Conservation (phyloP, 2,888 invertebrate genomes). For the Blera fallax region DNA sequence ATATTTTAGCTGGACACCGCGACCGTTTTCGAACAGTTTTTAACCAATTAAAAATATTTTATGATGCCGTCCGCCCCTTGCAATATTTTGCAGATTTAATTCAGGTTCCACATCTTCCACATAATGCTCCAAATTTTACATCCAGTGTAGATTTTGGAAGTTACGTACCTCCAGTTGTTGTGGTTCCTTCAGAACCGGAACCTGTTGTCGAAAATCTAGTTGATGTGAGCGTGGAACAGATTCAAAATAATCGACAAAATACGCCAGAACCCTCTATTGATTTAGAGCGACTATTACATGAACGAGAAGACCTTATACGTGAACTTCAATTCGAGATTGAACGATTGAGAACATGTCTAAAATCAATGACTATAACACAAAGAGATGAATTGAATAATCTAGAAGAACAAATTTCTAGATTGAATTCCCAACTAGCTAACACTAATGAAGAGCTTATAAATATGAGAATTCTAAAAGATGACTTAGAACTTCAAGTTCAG, state of each 20-base stretch:
- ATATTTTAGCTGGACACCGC: slow-evolving; percentile 94
- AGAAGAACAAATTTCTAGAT: slow-evolving; percentile 75
- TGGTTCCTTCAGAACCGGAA: slow-evolving; percentile 85
- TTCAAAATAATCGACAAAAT: slow-evolving; percentile 40
- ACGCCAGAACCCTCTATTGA: slow-evolving; percentile 27
- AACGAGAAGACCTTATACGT: slow-evolving; percentile 89
- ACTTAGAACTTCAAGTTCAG: slow-evolving; percentile 78
- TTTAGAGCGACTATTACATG: slow-evolving; percentile 80
- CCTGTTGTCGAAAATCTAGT: slow-evolving; percentile 79
- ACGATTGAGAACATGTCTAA: slow-evolving; percentile 69
- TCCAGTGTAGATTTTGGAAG: slow-evolving; percentile 94
- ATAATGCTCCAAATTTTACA: slow-evolving; percentile 97
- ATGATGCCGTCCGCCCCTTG: slow-evolving; percentile 94
- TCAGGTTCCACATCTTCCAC: slow-evolving; percentile 94
- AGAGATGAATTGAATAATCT: slow-evolving; percentile 73
- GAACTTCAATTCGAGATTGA: slow-evolving; percentile 88
- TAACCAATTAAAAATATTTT: slow-evolving; percentile 93
- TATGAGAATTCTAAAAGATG: slow-evolving; percentile 78
- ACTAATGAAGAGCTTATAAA: slow-evolving; percentile 77
- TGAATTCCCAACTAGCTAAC: slow-evolving; percentile 77
- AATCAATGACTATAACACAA: slow-evolving; percentile 66
- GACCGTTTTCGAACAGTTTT: slow-evolving; percentile 95
- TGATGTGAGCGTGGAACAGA: slow-evolving; percentile 75
- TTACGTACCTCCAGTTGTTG: slow-evolving; percentile 96
- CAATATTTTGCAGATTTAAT: slow-evolving; percentile 99